These are phyloP conservation scores for Rhabditophanes sp. DNA, from an alignment of 2,888 invertebrate species.

Conservation along the genomic window DNA sequence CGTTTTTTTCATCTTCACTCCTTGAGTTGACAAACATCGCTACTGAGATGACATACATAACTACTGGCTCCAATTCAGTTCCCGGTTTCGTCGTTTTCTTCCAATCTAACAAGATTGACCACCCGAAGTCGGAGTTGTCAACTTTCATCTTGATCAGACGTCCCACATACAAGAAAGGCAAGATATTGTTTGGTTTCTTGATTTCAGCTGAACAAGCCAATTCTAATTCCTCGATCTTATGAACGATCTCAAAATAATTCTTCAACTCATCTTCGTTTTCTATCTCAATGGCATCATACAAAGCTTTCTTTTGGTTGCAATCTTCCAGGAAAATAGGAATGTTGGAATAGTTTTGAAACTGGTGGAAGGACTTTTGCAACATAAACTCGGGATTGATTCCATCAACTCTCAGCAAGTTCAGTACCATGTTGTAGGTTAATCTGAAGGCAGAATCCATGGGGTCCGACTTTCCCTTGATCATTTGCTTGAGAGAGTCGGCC, in stretches of 20 bases:
- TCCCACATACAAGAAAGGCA: slow-evolving; percentile 86
- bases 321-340: slow-evolving; percentile 72
- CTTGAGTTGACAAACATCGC: slow-evolving; percentile 53
- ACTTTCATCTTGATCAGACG: slow-evolving; percentile 59
- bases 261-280: slow-evolving; percentile 6
- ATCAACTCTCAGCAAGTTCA: slow-evolving; percentile 84
- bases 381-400: slow-evolving; percentile 99
- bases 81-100: slow-evolving; percentile 54
- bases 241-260: too few species aligned
- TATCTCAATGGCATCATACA: slow-evolving; percentile 7
- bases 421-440: slow-evolving; percentile 96
- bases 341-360: slow-evolving; percentile 90
- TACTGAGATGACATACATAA: slow-evolving; percentile 62
- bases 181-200: slow-evolving; percentile 67
- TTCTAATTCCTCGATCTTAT: slow-evolving; percentile 16
- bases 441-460: slow-evolving; percentile 97
- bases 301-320: slow-evolving; percentile 55
- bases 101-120: slow-evolving; percentile 87
- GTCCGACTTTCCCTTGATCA: slow-evolving; percentile 68
- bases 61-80: slow-evolving; percentile 1
- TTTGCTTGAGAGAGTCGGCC: slow-evolving; percentile 50
- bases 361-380: slow-evolving; percentile 91
- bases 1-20: slow-evolving; percentile 2
- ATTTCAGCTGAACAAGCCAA: slow-evolving; percentile 61
- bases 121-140: slow-evolving; percentile 64